Evolutionary conservation across 2,797 vertebrate genomes (phyloP).

Genomic region (Microhierax caerulescens): DNA sequence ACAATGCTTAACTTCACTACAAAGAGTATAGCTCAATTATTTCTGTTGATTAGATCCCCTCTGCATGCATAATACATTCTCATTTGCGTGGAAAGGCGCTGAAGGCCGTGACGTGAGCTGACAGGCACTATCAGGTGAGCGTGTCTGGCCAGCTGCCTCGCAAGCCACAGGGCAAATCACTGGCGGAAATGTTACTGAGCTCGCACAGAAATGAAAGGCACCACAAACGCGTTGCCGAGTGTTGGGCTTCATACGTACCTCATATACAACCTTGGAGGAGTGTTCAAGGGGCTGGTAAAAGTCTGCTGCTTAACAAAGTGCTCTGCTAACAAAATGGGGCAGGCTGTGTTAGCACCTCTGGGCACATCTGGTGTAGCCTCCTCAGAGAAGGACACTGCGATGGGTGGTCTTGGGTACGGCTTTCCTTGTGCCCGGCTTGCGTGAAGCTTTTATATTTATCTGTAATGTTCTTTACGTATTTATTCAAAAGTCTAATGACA

Average conservation of each 20-base stretch:
- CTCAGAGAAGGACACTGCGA: not conserved
- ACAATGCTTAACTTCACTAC: not conserved
- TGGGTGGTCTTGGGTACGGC: conserved; percentile 24
- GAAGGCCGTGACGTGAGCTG: not conserved
- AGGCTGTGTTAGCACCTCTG: not conserved
- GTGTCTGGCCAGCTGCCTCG: not conserved
- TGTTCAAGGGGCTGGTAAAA: not conserved
- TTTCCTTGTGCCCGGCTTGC: not conserved
- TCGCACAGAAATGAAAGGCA: not conserved
- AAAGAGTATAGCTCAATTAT: not conserved
- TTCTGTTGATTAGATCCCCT: not conserved
- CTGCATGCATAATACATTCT: not conserved
- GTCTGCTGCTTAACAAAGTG: not conserved
- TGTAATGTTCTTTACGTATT: conserved; percentile 27
- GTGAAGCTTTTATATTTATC: conserved; percentile 31
- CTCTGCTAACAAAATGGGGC: not conserved
- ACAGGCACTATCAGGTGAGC: not conserved
- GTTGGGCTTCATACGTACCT: not conserved
- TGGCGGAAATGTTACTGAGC: not conserved
- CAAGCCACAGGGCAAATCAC: not conserved
- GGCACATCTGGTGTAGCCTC: not conserved
- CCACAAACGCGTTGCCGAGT: accelerated
- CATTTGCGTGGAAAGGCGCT: not conserved
- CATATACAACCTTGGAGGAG: not conserved
- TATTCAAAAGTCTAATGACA: conserved; percentile 57